Evolutionary conservation across 2,113 vertebrate genomes (phyloP).

Genomic region (Indicator maculatus): DNA sequence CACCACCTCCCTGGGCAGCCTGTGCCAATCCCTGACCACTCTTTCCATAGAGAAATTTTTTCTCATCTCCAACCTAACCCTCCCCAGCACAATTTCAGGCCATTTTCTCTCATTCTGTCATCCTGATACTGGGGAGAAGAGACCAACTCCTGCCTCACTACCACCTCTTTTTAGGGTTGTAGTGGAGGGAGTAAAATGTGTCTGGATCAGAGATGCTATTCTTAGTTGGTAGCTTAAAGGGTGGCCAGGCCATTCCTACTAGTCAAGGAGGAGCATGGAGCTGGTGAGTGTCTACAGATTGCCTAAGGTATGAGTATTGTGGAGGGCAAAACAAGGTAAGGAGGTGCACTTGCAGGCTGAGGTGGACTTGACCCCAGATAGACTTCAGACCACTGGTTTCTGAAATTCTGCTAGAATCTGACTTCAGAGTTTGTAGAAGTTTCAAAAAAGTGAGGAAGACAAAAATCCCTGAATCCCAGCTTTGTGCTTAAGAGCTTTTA

Average conservation of each 20-base stretch:
- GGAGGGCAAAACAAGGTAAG: neutral
- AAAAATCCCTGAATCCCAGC: neutral
- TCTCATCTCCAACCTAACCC: no score
- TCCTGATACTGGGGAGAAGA: no score
- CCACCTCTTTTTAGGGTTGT: no score
- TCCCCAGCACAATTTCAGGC: no score
- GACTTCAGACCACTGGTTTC: neutral
- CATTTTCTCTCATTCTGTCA: no score
- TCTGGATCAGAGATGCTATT: neutral
- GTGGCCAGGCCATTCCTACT: fast-evolving
- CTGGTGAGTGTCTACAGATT: neutral
- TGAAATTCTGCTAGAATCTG: neutral
- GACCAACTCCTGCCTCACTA: no score
- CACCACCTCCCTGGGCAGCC: no score
- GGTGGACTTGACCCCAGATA: neutral
- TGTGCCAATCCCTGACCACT: no score
- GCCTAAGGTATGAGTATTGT: neutral
- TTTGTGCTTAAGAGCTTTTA: neutral
- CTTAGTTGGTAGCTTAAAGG: neutral
- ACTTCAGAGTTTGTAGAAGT: neutral
- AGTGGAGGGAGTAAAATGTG: neutral
- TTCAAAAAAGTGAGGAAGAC: neutral
- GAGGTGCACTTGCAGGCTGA: neutral
- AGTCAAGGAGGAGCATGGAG: fast-evolving
- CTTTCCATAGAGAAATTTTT: no score